Percentiles rank a stretch among this genome's conserved stretches.
Evolutionary conservation across 2,888 invertebrate genomes (phyloP).

Genomic region (Stegophylla sp.): DNA sequence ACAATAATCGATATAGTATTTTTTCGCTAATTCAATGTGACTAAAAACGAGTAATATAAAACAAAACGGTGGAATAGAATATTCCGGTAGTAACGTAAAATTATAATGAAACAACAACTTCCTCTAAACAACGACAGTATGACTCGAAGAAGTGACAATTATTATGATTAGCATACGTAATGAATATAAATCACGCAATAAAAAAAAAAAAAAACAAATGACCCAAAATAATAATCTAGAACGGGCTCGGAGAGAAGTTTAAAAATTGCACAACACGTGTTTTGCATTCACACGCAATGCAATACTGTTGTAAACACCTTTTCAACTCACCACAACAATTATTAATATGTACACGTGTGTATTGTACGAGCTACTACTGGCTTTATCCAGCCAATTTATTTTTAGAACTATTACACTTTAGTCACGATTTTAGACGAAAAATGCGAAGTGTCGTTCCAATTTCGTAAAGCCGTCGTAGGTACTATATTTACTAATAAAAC

Average conservation of each 20-base stretch:
- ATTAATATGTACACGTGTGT: slow-evolving; percentile 8
- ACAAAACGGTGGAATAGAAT: no score
- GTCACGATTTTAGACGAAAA: slow-evolving; percentile 32
- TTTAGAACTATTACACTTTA: slow-evolving; percentile 2
- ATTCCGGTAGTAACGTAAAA: no score
- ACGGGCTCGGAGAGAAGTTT: slow-evolving; percentile 4
- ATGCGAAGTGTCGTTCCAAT: neutral
- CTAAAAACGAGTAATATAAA: no score
- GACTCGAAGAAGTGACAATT: no score
- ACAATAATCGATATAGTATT: no score
- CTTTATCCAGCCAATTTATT: neutral
- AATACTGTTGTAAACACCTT: slow-evolving; percentile 8
- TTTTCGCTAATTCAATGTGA: no score
- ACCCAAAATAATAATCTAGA: neutral
- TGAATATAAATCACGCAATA: no score
- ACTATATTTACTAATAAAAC: no score
- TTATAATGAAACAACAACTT: no score
- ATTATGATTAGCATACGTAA: no score
- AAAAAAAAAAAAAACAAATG: neutral
- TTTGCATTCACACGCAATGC: neutral
- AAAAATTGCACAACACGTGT: neutral
- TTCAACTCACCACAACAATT: slow-evolving; percentile 27
- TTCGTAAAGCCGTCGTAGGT: neutral
- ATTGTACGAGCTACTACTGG: no score
- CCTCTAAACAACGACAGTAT: no score